Evolutionary conservation across 1,140 invertebrate species (phyloP).

Genomic region (Parapsyche elsis): DNA sequence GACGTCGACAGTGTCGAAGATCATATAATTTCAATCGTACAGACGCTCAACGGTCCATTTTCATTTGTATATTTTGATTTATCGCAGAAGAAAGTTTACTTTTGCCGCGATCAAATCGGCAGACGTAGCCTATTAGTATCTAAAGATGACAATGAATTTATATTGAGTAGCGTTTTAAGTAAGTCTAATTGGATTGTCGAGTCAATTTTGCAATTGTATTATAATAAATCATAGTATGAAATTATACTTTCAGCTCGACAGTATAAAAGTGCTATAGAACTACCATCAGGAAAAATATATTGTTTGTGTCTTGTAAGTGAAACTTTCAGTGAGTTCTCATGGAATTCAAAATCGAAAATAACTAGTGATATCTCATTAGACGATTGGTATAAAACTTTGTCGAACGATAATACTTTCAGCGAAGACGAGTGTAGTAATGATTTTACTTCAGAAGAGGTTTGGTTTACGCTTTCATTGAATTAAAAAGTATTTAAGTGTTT

Average conservation of each 20-base stretch:
- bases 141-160: slow-evolving; percentile 63
- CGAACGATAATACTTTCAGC: background rate
- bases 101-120: slow-evolving; percentile 88
- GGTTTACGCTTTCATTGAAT: background rate
- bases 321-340: slow-evolving; percentile 59
- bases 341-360: background rate
- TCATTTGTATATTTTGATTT: slow-evolving; percentile 84
- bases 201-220: slow-evolving; percentile 28
- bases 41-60: slow-evolving; percentile 81
- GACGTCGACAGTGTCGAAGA: background rate
- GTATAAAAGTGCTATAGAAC: slow-evolving; percentile 71
- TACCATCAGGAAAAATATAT: slow-evolving; percentile 81
- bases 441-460: background rate
- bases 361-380: background rate
- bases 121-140: slow-evolving; percentile 83
- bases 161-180: slow-evolving; percentile 72
- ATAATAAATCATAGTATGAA: background rate
- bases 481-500: no score
- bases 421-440: background rate
- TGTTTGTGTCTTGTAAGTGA: slow-evolving; percentile 68
- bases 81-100: slow-evolving; percentile 74
- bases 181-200: slow-evolving; percentile 37
- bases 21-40: slow-evolving; percentile 60
- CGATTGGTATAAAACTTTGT: background rate
- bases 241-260: slow-evolving; percentile 62